These are phyloP conservation scores for Cyprinus carpio DNA, from an alignment of 2,113 vertebrate genomes.

Conservation along the genomic window DNA sequence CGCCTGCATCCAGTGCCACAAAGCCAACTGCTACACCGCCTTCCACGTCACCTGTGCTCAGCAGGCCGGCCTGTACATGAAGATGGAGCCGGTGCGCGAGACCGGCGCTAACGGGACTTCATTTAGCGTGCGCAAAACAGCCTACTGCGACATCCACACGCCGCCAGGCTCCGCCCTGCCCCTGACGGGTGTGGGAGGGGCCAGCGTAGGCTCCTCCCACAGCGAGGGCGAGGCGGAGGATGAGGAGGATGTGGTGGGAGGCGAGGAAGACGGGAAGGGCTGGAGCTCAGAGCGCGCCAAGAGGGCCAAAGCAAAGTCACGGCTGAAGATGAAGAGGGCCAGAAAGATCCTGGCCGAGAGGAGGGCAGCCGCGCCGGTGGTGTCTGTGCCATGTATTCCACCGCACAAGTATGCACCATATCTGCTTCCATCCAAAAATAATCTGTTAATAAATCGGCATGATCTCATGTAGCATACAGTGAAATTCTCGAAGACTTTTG, in stretches of 20 bases:
- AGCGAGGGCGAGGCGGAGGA: slow-evolving; percentile 94
- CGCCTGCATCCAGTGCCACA: slow-evolving; percentile 98
- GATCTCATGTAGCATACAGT: too few relatives aligned
- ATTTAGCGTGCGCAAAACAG: slow-evolving; percentile 96
- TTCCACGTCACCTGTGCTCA: slow-evolving; percentile 98
- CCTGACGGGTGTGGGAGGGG: slow-evolving; percentile 70
- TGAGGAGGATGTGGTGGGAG: slow-evolving; percentile 89
- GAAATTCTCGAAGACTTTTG: too few relatives aligned
- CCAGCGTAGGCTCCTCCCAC: slow-evolving; percentile 82
- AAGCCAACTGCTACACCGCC: slow-evolving; percentile 98
- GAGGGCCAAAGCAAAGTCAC: slow-evolving; percentile 95
- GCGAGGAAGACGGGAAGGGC: slow-evolving; percentile 92
- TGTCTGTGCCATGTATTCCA: slow-evolving; percentile 96
- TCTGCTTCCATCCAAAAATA: neutral
- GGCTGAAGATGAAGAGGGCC: slow-evolving; percentile 97
- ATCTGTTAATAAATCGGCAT: neutral
- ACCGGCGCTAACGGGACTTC: slow-evolving; percentile 95
- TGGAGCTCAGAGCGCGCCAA: slow-evolving; percentile 97
- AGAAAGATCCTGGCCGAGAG: slow-evolving; percentile 96
- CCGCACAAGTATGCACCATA: slow-evolving; percentile 83
- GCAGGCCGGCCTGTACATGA: slow-evolving; percentile 98
- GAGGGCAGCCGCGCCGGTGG: slow-evolving; percentile 92
- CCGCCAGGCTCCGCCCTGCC: slow-evolving; percentile 87
- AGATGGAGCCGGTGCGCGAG: slow-evolving; percentile 98
- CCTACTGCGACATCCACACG: slow-evolving; percentile 98